Evolutionary conservation across 1,140 invertebrate species (phyloP), one percentile per base, ranked within the genome.

Genomic region (Zaprionus kolodkinae): DNA sequence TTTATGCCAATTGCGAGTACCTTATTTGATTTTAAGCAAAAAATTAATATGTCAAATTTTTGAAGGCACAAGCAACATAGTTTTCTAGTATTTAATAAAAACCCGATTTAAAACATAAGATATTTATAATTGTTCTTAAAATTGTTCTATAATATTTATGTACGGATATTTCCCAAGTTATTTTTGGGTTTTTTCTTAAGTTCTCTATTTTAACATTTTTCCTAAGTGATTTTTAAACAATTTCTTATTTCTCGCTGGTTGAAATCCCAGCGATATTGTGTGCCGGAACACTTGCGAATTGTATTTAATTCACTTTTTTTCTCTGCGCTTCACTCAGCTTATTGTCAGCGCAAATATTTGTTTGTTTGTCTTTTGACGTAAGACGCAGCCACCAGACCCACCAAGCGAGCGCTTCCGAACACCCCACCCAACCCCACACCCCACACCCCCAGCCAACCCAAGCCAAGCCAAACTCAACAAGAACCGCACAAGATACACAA

Each of bases 261-360:
- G 21, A 25, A 57, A 36, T 10, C 12, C 10, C 1, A 6, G 13
- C 52, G 40, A 66, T 62, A 27, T 71, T 6, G 55, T 35, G 67
- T 61, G 54, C 11, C 15, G 33, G 62, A 57, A 79, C 67, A 54
- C 25, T 36, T 38, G 33, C 36, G 2, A 15, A 52, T 52, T 27
- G 62, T 56, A 61, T 63, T 60, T 76, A 76, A 76, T 76, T 73
- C 74, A 43, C 35, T 54, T 54, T 59, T 59, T 38, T 68, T 67
- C 70, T 64, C 36, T 43, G 45, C 43, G 25, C 71, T 70, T 69
- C 33, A 50, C 71, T 65, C 70, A 52, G 62, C 77, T 72, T 87
- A 87, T 87, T 87, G 81, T 79, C 81, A 84, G 66, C 77, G 66
- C 78, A 88, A 88, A 89, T 88, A 88, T 88, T 88, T 89, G 85